Evolutionary conservation across 2,888 invertebrate species (phyloP), one percentile per base, ranked within the genome.

Genomic region (Aplocera efformata): DNA sequence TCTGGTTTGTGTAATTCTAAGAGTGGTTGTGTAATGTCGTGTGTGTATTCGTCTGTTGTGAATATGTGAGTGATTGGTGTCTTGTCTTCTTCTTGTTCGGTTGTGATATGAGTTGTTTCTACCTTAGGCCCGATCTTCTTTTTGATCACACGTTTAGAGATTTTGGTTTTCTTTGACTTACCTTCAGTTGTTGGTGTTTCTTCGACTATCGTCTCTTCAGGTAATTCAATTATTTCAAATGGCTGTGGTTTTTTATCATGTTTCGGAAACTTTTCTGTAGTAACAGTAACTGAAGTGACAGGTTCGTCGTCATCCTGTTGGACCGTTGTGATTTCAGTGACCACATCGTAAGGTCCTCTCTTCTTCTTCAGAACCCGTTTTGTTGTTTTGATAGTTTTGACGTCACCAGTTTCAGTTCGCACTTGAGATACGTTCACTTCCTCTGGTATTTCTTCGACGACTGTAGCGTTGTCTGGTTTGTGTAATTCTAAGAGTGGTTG

Each of bases 261-360:
- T 36, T 50, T 50, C 0, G 36, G 32, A 1, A 24, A 20, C 7
- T 10, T 27, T 8, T 50, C 44, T 72, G 72, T 53, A 29, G 53
- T 69, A 5, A 58, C 48, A 0, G 30, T 33, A 1, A 58, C 50
- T 0, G 56, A 55, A 0, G 54, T 63, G 1, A 63, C 38, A 0
- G 62, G 59, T 0, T 54, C 57, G 31, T 79, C 72, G 10, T 72
- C 76, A 1, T 82, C 78, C 35, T 77, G 72, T 44, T 84, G 70
- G 8, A 81, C 63, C 3, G 88, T 89, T 1, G 79, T 69, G n/a
- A 81, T 81, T 58, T 82, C 83, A 1, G 89, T 86, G 6, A 82
- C 66, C 53, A 88, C 85, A 25, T 41, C 22, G 3, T 37, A 31
- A 3, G 43, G 37, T 1, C 37, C 40, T 7, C 27, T 35, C 9